Percentiles rank a stretch among this genome's conserved stretches.
phyloP scores from a whole-genome alignment of 2,797 vertebrate genomes.

The Macroramphosus scolopax region DNA sequence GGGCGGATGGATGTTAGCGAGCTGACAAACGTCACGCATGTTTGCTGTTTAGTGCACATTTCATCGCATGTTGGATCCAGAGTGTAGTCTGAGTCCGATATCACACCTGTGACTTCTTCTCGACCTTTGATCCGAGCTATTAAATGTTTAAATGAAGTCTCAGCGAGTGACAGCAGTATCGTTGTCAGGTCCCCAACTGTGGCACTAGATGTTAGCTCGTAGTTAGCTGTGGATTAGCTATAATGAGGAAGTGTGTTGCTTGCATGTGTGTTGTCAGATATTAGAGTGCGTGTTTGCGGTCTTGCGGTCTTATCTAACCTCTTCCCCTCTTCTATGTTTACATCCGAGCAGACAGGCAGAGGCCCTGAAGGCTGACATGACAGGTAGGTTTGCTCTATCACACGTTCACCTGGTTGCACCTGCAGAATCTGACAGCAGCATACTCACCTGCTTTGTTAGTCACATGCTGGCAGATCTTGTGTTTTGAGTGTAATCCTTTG shows the following conservation, averaged over 20 bases:
- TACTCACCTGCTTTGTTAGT: too few species aligned
- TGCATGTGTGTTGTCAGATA: not conserved
- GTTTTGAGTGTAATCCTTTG: too few species aligned
- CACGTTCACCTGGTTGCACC: not conserved
- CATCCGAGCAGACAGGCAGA: slow-evolving; percentile 91
- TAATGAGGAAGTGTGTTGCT: slow-evolving; percentile 10
- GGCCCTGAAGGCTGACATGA: slow-evolving; percentile 99
- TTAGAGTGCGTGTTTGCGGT: not conserved
- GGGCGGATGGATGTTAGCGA: not conserved
- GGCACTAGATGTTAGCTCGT: not conserved
- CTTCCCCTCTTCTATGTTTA: slow-evolving; percentile 44
- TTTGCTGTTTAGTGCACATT: not conserved
- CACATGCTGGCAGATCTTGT: too few species aligned
- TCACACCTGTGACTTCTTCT: too few species aligned
- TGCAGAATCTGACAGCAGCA: too few species aligned
- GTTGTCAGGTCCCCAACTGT: not conserved
- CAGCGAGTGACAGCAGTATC: too few species aligned
- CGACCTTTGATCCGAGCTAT: slow-evolving; percentile 2
- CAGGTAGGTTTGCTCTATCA: slow-evolving; percentile 78
- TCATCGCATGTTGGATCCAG: slow-evolving; percentile 6
- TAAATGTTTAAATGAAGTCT: not conserved
- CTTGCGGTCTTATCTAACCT: slow-evolving; percentile 14
- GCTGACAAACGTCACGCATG: not conserved
- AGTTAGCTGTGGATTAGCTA: not conserved
- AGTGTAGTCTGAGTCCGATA: slow-evolving; percentile 12